Base-by-base conservation (phyloP, 2,888 invertebrate species). In the Cheilosia soror region DNA sequence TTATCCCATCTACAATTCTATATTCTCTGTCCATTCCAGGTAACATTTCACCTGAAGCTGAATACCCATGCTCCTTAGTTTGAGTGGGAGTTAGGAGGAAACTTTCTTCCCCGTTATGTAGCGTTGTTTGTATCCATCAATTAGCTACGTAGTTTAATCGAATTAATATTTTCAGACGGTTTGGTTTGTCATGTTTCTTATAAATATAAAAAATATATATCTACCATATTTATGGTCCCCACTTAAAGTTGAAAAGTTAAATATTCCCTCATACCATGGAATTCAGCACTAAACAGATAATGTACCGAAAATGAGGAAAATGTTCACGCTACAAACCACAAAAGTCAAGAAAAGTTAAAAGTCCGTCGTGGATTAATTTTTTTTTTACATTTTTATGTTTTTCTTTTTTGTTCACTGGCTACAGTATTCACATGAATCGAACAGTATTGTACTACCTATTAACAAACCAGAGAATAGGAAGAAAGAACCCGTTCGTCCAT, bases 21-120 rank as follows among this genome's bases (percentile, higher is more conserved):
- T 66, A 49, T 40, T 40, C n/a, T 31, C 9, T 76, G 58, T 60
- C 58, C 51, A 33, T 60, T 66, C 42, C 58, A 68, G 60, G 25
- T 40, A 44, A n/a, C n/a, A 53, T 40, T 42, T 60, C 68, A 57
- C 27, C 55, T 53, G 37, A 60, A 60, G 25, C 42, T 13, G 13
- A 47, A 49, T 11, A 31, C 31, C 29, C 25, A 31, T 20, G 27
- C 31, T 47, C 29, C 62, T 44, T 20, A 15, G 13, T 33, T 5
- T 33, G 20, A 7, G 7, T 49, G 29, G 42, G 27, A 9, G 31
- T 57, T 20, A 0, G 11, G 27, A 53, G 27, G 53, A 53, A 25
- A 11, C 25, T 44, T 44, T 20, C 62, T 2, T 44, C 11, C 44
- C 44, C 15, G 7, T n/a, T 29, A 4, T 27, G 40, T 4, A 7